Base-by-base conservation (phyloP, 1,140 invertebrate species). In the Eumeta japonica region DNA sequence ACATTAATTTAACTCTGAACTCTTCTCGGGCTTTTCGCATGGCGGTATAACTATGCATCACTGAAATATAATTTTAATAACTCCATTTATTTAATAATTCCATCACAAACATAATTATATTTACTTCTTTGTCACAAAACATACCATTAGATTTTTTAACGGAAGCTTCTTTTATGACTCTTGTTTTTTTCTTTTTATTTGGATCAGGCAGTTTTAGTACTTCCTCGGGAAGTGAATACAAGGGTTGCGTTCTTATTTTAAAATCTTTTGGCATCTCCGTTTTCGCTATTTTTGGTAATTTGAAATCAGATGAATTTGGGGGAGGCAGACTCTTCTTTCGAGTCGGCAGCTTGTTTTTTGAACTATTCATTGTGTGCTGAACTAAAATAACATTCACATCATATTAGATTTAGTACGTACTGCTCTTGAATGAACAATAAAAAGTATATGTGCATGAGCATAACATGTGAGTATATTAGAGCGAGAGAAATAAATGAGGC, bases 1-100 rank as follows among this genome's bases (percentile, higher is more conserved):
- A 81, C 16, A 94, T 83, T 36, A 95, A 71, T 51, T 85, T 83
- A 35, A 81, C 77, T 14, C 92, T 80, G 74, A 94, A 96, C 41
- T 88, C 81, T 70, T 93, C 88, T 16, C 90, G 76, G 43, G 88
- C 84, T 70, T 84, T 83, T 19, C 86, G 81, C 57, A 87, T 77
- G 3, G 75, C 67, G 2, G 84, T 81, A 55, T 85, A 89, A 20
- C 79, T 81, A 60, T 79, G 63, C 63, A 81, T 70, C 37, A 76
- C 75, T 71, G 52, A 44, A 54, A 52, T 46, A 43, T 38, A 7
- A 24, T 24, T 24, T 7, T n/a, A n/a, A n/a, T n/a, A n/a, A 14
- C 9, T 31, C 15, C 17, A 12, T 18, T 34, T 28, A 37, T 34
- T 16, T 18, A n/a, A 35, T 39, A 11, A 28, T 30, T 24, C 20